Evolutionary conservation across 1,140 invertebrate species (phyloP).

Genomic region (Agrilus planipennis): DNA sequence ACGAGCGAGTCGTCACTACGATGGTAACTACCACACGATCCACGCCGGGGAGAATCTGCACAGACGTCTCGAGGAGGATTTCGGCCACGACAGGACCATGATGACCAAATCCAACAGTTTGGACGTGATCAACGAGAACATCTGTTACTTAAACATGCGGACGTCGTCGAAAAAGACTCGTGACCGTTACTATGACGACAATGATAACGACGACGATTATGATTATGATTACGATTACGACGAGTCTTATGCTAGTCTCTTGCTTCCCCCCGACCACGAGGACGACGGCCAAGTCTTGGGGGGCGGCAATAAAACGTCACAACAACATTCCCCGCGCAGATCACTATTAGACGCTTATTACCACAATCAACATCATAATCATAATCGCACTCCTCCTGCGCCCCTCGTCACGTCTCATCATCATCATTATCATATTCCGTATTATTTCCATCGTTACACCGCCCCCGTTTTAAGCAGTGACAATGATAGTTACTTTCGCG

Average conservation of each 20-base stretch:
- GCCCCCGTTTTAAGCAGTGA: too few relatives aligned
- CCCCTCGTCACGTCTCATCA: too few relatives aligned
- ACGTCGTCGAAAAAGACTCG: neutral
- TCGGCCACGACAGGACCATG: constrained; percentile 8
- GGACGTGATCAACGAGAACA: constrained; percentile 3
- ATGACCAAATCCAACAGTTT: constrained; percentile 5
- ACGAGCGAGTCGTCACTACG: constrained; percentile 2
- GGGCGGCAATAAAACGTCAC: too few relatives aligned
- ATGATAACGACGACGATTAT: neutral
- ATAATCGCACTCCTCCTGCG: too few relatives aligned
- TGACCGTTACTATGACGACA: constrained; percentile 2
- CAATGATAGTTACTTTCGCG: too few relatives aligned
- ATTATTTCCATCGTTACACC: too few relatives aligned
- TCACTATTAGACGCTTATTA: too few relatives aligned
- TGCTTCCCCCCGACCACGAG: constrained; percentile 1
- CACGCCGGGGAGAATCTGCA: constrained; percentile 12
- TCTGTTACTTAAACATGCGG: too few relatives aligned
- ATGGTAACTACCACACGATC: constrained; percentile 27
- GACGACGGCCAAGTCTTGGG: too few relatives aligned
- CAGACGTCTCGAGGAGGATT: neutral
- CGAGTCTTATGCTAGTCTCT: constrained; percentile 6
- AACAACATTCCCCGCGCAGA: too few relatives aligned
- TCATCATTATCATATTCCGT: too few relatives aligned
- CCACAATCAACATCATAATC: too few relatives aligned
- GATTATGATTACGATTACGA: constrained; percentile 4